These are phyloP conservation scores for Choloepus hoffmanni DNA, from an alignment of 2,113 vertebrate genomes.

Conservation along the genomic window DNA sequence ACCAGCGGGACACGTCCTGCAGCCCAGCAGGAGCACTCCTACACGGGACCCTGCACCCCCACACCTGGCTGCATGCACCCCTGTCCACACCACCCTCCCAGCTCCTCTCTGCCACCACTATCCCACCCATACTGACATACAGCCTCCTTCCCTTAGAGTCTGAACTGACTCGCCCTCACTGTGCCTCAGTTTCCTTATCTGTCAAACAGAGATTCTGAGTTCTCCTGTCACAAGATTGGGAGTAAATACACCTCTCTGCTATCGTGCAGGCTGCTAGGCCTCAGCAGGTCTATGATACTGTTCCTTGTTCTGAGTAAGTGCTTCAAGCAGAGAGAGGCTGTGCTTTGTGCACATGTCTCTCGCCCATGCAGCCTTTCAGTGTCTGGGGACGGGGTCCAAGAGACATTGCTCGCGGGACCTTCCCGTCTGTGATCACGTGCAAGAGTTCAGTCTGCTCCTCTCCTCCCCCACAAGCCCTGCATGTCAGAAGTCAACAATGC, in stretches of 20 bases:
- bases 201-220: not conserved
- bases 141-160: not conserved
- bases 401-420: not conserved
- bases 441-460: not conserved
- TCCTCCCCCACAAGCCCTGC: no score
- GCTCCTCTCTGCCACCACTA: fast-evolving
- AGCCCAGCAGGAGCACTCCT: not conserved
- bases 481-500: not conserved
- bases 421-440: not conserved
- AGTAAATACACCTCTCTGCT: not conserved
- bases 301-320: not conserved
- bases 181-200: not conserved
- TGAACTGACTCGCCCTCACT: not conserved
- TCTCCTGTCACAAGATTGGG: not conserved
- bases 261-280: fast-evolving
- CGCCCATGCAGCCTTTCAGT: fast-evolving
- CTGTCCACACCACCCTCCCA: not conserved
- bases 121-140: not conserved
- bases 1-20: not conserved
- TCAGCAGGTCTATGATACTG: fast-evolving
- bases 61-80: not conserved
- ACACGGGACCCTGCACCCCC: fast-evolving
- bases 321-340: not conserved
- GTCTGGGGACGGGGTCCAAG: fast-evolving
- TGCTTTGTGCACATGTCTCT: not conserved